Conservation (phyloP, 2,888 invertebrate genomes). For the Limenitis camilla region DNA sequence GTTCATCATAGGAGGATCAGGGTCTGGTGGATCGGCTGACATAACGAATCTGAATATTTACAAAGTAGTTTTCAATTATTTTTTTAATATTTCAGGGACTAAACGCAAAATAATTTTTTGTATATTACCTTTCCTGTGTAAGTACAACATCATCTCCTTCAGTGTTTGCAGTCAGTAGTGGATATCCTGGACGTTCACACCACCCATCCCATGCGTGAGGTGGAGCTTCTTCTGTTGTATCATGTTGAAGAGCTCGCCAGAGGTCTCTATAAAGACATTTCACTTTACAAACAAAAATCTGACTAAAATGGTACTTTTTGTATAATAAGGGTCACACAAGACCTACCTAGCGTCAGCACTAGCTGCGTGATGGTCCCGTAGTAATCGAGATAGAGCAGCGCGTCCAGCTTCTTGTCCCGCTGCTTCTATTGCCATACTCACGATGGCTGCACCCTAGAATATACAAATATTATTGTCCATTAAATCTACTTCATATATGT, state of each 20-base stretch:
- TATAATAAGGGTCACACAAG: background rate
- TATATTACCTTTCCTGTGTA: slow-evolving; percentile 78
- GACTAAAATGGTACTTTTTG: background rate
- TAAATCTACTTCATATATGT: too few relatives aligned
- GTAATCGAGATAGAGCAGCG: slow-evolving; percentile 55
- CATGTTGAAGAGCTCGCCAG: slow-evolving; percentile 77
- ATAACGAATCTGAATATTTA: slow-evolving; percentile 57
- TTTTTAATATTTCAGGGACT: background rate
- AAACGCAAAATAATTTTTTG: too few relatives aligned
- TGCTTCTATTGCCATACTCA: slow-evolving; percentile 70
- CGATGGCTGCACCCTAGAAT: slow-evolving; percentile 64
- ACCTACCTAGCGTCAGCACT: slow-evolving; percentile 64
- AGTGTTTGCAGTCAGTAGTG: slow-evolving; percentile 79
- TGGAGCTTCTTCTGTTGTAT: slow-evolving; percentile 40
- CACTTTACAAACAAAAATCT: background rate
- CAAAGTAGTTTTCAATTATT: background rate
- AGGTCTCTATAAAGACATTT: slow-evolving; percentile 77
- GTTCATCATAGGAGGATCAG: slow-evolving; percentile 51
- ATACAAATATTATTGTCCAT: too few relatives aligned
- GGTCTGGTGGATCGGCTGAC: slow-evolving; percentile 63
- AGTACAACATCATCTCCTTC: slow-evolving; percentile 77
- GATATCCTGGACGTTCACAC: slow-evolving; percentile 89
- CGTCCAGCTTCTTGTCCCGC: slow-evolving; percentile 63
- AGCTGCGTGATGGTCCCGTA: slow-evolving; percentile 56
- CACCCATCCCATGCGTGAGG: slow-evolving; percentile 74